Base-by-base conservation (phyloP, 1,140 invertebrate species). In the Scaptomyza hsui region DNA sequence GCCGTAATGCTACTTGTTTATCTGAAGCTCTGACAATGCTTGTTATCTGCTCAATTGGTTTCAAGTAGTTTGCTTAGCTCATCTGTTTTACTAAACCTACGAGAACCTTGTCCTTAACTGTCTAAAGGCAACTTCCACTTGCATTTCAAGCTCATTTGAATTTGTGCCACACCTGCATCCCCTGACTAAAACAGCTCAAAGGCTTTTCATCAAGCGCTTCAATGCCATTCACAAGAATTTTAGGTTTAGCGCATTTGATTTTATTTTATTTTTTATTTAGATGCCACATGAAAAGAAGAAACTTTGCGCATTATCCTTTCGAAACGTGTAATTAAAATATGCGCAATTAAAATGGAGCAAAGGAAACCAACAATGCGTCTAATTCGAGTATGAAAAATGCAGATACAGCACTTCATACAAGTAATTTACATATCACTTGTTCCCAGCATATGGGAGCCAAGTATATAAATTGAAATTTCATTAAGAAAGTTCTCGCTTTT, bases 401-500 rank as follows among this genome's bases (percentile, higher is more conserved):
- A 62, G 52, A 52, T 32, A 62, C 35, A 57, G 10, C 47, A 53
- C 44, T 75, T 75, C 52, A 68, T 72, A 74, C 85, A 72, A 76
- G 69, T 80, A 76, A 85, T 85, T 85, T 77, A 62, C 76, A 86
- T 77, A 60, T 68, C 39, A 53, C 45, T 56, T 69, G 35, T 39
- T 48, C 29, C 29, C 37, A 53, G 16, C 26, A 32, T 39, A 41
- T 55, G 53, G 18, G 56, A 47, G 53, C 42, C 53, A 53, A 45
- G 75, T 55, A 85, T 55, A 85, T 80, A 85, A 85, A 85, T 85
- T 85, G 81, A 85, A 85, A 86, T 85, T 86, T 86, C 77, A 85
- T 85, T 85, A 85, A 86, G 81, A 85, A 85, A 86, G 61, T 86
- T 85, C 70, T 85, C 55, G 24, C 39, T 62, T 26, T 29, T 62